A percentile compares a stretch with the other conserved stretches of the same genome.
Conservation (phyloP, 2,113 vertebrate species). For the Hirundichthys speculiger region DNA sequence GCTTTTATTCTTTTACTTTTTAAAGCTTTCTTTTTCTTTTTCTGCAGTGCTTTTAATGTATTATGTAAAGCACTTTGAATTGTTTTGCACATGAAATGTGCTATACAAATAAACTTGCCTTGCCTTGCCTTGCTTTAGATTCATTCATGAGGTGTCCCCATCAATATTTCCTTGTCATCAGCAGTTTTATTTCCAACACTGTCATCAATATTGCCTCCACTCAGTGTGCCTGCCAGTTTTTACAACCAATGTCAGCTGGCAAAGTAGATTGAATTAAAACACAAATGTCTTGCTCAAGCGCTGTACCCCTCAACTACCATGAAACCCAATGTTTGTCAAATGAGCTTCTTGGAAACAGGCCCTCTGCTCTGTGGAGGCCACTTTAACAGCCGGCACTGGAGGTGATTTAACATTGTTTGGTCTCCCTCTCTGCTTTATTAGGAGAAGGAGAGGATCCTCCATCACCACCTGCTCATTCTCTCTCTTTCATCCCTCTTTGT, state of each 20-base stretch:
- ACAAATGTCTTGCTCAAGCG: conserved; percentile 56
- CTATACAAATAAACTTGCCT: too few relatives aligned
- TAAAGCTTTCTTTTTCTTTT: too few relatives aligned
- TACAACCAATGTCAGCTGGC: conserved; percentile 57
- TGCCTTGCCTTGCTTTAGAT: conserved; percentile 11
- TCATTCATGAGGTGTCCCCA: conserved; percentile 21
- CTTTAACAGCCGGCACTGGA: conserved; percentile 34
- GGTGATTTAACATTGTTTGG: conserved; percentile 71
- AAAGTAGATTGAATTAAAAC: conserved; percentile 70
- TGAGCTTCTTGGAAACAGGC: conserved; percentile 41
- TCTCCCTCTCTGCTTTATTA: conserved; percentile 66
- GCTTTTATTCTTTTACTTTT: too few relatives aligned
- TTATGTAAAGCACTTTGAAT: too few relatives aligned
- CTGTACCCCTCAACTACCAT: conserved; percentile 30
- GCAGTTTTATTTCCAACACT: conserved; percentile 57
- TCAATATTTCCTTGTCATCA: conserved; percentile 41
- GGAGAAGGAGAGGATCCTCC: conserved; percentile 60
- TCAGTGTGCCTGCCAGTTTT: conserved; percentile 40
- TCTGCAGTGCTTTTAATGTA: too few relatives aligned
- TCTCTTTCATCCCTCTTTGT: conserved; percentile 67
- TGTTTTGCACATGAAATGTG: too few relatives aligned
- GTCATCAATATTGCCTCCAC: conserved; percentile 52
- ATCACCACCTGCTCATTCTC: conserved; percentile 67
- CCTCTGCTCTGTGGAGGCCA: not conserved
- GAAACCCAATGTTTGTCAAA: conserved; percentile 52